Evolutionary conservation across 2,888 invertebrate species (phyloP).

Genomic region (Lepidocyrtinus sp.): DNA sequence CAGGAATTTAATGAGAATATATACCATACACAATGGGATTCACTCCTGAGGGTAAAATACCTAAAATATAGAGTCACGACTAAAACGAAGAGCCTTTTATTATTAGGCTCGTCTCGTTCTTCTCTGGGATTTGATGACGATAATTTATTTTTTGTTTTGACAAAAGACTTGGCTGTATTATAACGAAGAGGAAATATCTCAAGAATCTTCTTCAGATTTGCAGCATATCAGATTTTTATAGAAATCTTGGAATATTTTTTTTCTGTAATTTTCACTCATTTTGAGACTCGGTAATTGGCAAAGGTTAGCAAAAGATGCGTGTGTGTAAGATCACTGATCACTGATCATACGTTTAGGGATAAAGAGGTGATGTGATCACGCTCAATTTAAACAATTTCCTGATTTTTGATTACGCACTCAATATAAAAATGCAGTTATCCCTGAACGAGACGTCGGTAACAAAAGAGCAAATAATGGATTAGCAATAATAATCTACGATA

Average conservation of each 20-base stretch:
- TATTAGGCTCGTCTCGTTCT: too few relatives aligned
- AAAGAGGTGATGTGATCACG: neutral
- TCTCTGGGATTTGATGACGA: neutral
- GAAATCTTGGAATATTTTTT: neutral
- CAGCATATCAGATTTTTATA: too few relatives aligned
- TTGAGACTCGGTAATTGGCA: neutral
- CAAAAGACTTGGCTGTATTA: neutral
- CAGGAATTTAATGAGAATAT: neutral
- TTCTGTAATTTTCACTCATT: neutral
- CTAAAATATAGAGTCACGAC: neutral
- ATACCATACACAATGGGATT: neutral
- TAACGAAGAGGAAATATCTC: too few relatives aligned
- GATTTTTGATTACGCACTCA: neutral
- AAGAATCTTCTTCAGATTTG: neutral
- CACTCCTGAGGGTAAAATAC: neutral
- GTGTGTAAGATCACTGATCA: neutral
- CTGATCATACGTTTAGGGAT: neutral
- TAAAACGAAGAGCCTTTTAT: too few relatives aligned
- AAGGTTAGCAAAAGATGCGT: neutral
- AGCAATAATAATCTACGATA: too few relatives aligned
- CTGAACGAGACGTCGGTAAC: slow-evolving; percentile 19
- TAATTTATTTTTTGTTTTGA: neutral
- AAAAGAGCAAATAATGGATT: too few relatives aligned
- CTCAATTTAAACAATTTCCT: slow-evolving; percentile 20
- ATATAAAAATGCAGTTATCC: slow-evolving; percentile 41